A percentile compares a stretch with the other conserved stretches of the same genome.
Conservation (phyloP, 2,797 vertebrate genomes). For the Cephalopachus bancanus region DNA sequence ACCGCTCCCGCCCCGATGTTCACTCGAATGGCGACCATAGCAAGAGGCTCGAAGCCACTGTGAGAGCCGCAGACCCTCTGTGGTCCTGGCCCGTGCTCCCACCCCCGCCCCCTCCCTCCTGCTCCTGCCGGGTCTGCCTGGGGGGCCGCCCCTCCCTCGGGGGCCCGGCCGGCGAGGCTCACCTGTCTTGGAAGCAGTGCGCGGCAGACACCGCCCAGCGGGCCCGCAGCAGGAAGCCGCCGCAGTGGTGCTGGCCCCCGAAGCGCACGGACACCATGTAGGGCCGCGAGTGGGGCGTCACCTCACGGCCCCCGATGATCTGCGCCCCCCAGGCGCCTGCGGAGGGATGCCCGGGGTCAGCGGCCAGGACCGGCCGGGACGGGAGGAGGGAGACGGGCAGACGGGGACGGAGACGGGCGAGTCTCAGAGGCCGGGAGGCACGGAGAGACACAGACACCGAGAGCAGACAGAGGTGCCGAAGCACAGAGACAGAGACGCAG, state of each 20-base stretch:
- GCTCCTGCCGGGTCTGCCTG: no score
- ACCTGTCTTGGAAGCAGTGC: conserved; percentile 85
- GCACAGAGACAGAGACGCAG: no score
- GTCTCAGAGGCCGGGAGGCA: no score
- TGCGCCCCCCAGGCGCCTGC: not conserved
- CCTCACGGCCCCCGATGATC: conserved; percentile 78
- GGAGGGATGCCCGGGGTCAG: not conserved
- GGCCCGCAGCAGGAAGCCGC: conserved; percentile 86
- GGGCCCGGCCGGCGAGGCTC: not conserved
- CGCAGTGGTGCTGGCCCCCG: conserved; percentile 79
- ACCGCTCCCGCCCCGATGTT: no score
- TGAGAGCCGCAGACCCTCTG: no score
- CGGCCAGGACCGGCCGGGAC: accelerated
- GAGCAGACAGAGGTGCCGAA: not conserved
- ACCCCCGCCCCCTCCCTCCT: not conserved
- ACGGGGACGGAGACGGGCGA: not conserved
- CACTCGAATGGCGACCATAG: no score
- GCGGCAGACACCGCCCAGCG: conserved; percentile 89
- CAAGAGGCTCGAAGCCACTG: no score
- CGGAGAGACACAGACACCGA: no score
- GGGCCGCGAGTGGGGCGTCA: conserved; percentile 79
- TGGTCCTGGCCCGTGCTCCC: no score
- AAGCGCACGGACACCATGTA: conserved; percentile 83
- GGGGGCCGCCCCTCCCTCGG: no score
- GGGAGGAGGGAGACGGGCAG: not conserved